Percentiles rank a stretch among this genome's conserved stretches.
phyloP scores from a whole-genome alignment of 2,797 vertebrate species.

The Spatula clypeata region DNA sequence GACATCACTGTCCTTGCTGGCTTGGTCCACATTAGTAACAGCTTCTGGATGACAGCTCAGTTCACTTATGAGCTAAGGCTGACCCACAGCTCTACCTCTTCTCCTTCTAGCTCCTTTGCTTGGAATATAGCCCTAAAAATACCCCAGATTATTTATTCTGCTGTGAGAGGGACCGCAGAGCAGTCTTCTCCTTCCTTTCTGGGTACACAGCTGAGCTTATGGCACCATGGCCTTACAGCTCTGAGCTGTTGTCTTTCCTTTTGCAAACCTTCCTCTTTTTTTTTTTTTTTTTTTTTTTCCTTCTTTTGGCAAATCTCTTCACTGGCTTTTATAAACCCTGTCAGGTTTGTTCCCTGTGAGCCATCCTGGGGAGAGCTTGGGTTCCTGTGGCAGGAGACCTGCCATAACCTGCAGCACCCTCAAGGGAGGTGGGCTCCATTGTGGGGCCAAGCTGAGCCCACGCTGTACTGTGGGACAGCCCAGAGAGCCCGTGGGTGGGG shows the following conservation, averaged over 20 bases:
- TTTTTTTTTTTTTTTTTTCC: background rate
- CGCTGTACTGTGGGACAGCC: fast-evolving
- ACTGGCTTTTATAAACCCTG: fast-evolving
- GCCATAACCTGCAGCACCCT: fast-evolving
- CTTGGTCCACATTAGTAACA: fast-evolving
- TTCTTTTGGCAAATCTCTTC: background rate
- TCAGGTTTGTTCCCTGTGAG: background rate
- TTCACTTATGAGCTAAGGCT: background rate
- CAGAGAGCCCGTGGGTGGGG: background rate
- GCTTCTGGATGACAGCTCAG: background rate
- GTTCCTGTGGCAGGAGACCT: background rate
- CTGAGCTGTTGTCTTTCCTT: background rate
- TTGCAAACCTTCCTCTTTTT: background rate
- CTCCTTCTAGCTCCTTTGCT: background rate
- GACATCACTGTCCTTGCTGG: background rate
- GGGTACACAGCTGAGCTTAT: fast-evolving
- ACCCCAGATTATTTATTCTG: background rate
- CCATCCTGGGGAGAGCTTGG: fast-evolving
- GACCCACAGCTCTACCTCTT: background rate
- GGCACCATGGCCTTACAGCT: fast-evolving
- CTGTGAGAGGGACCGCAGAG: background rate
- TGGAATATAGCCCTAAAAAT: background rate
- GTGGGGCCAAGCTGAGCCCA: background rate
- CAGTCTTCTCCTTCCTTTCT: fast-evolving
- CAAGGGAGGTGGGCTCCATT: background rate